These are phyloP conservation scores for Mamestra brassicae DNA, from an alignment of 2,888 invertebrate genomes.

Conservation along the genomic window DNA sequence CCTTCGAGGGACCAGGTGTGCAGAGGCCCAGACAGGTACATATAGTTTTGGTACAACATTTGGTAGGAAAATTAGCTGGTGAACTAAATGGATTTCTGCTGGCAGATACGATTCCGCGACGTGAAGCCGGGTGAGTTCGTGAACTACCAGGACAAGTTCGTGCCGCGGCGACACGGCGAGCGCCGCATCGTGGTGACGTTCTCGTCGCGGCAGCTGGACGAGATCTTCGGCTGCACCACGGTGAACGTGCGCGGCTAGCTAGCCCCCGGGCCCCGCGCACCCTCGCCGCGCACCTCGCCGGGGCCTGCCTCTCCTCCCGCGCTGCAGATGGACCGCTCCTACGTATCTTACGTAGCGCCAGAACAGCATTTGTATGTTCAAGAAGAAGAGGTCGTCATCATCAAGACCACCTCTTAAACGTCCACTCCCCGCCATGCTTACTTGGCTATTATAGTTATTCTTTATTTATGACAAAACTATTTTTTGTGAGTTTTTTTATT, in stretches of 20 bases:
- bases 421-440: slow-evolving; percentile 33
- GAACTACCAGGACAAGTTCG: slow-evolving; percentile 91
- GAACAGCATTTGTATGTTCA: slow-evolving; percentile 84
- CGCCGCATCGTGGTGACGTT: slow-evolving; percentile 92
- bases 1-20: slow-evolving; percentile 93
- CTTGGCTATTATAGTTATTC: slow-evolving; percentile 47
- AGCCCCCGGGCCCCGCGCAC: slow-evolving; percentile 85
- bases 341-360: slow-evolving; percentile 80
- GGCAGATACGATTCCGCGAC: slow-evolving; percentile 90
- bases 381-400: slow-evolving; percentile 85
- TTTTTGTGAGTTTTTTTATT: slow-evolving; percentile 65
- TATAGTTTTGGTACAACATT: background rate
- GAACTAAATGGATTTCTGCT: slow-evolving; percentile 40
- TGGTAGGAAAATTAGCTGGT: background rate
- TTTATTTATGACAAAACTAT: slow-evolving; percentile 59
- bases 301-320: slow-evolving; percentile 81
- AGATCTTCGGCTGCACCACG: slow-evolving; percentile 91
- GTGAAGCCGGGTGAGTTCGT: slow-evolving; percentile 92
- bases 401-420: slow-evolving; percentile 79
- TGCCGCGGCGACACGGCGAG: slow-evolving; percentile 91
- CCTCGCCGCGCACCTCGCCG: slow-evolving; percentile 82
- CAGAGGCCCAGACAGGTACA: slow-evolving; percentile 91
- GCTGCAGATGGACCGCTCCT: slow-evolving; percentile 83
- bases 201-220: slow-evolving; percentile 92
- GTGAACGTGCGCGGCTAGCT: slow-evolving; percentile 90